Base-by-base conservation (phyloP, 2,113 vertebrate genomes). In the Mustela lutreola region DNA sequence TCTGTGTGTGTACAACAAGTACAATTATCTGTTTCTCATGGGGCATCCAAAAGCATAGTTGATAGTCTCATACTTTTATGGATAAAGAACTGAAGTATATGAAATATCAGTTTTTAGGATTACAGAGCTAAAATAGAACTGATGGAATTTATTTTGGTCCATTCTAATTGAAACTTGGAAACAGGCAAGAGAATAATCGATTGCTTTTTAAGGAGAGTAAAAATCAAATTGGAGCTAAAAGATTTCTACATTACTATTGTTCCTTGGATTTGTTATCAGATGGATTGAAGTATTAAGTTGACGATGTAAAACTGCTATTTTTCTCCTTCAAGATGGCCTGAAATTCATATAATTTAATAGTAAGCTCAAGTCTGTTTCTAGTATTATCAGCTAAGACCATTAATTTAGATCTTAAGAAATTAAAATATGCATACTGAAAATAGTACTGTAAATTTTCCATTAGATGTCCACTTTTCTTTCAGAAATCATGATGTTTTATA, bases 351-450 rank as follows among this genome's bases (percentile, higher is more conserved):
- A 60, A 78, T 50, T 63, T 84, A 63, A 31, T 28, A 39, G 3
- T 81, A 92, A 62, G 36, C 36, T 73, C 2, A 86, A 60, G 2
- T 48, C 42, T 76, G 42, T 73, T 90, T n/a, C 65, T 84, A 11
- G 78, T 65, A 36, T 21, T 28, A 26, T 87, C 33, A 86, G 39
- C 42, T 76, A 67, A 73, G 45, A 87, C 53, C 28, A 48, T 70
- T 50, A 33, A 18, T 95, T 85, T 95, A 9, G 95, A 71, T 81
- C 58, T n/a, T 80, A 67, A 87, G 58, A 80, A 76, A 48, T 70
- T 76, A 67, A 73, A 81, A 58, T 90, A n/a, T 87, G 65, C 15
- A 65, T 75, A 28, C 60, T 85, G 19, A 82, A 76, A 58, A 83
- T 63, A 28, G 87, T 85, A 42, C 18, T 39, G 48, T 10, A 91